Percentiles rank a stretch among this genome's conserved stretches.
Evolutionary conservation across 2,113 vertebrate species (phyloP).

Genomic region (Esox niger): DNA sequence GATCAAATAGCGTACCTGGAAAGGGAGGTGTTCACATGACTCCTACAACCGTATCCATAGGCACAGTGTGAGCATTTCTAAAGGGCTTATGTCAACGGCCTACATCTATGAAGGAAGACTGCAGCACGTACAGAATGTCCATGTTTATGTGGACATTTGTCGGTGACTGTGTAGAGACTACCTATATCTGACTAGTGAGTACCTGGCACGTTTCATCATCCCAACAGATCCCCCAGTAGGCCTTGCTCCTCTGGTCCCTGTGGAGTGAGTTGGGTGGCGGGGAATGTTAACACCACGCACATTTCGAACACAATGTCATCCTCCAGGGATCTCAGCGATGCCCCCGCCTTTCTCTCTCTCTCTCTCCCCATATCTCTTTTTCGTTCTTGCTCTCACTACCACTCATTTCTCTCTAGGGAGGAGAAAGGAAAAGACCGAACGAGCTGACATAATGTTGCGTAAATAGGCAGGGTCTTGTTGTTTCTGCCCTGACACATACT

Average conservation of each 20-base stretch:
- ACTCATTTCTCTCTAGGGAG: background rate
- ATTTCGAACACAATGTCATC: conserved; percentile 60
- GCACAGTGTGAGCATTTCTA: too few species aligned
- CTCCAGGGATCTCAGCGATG: conserved; percentile 49
- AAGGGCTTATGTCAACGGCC: too few species aligned
- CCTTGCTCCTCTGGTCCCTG: conserved; percentile 43
- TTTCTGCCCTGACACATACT: conserved; percentile 70
- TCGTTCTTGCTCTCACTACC: background rate
- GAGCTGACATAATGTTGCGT: conserved; percentile 71
- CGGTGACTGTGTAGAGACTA: too few species aligned
- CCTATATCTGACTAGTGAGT: conserved; percentile 16
- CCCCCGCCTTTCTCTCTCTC: conserved; percentile 12
- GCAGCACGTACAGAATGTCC: too few species aligned
- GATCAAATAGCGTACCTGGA: too few species aligned
- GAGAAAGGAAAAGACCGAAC: too few species aligned
- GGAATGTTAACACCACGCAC: conserved; percentile 64
- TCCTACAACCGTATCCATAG: too few species aligned
- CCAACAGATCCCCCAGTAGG: conserved; percentile 69
- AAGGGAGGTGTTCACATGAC: too few species aligned
- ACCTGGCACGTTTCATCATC: conserved; percentile 62
- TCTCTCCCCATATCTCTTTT: background rate
- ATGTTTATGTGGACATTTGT: conserved; percentile 3
- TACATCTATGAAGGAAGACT: too few species aligned
- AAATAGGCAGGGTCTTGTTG: conserved; percentile 68
- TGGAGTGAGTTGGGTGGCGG: conserved; percentile 52